These are phyloP conservation scores for Adelges cooleyi DNA, from an alignment of 1,140 invertebrate genomes.

Conservation along the genomic window DNA sequence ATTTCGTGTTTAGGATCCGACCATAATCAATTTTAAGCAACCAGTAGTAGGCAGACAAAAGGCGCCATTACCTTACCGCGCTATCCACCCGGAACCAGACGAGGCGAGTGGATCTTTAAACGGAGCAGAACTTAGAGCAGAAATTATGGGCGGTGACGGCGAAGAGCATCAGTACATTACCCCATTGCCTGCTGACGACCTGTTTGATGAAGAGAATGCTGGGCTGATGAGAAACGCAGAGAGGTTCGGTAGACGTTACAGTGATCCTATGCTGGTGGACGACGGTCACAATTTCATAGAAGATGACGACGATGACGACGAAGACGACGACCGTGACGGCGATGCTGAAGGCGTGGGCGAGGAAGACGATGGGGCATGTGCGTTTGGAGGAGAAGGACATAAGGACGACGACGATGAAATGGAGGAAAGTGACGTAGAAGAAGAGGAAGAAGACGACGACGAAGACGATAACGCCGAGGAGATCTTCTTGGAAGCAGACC, in stretches of 20 bases:
- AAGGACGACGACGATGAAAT: background rate
- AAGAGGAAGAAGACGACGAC: background rate
- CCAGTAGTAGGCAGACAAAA: background rate
- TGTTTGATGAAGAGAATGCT: background rate
- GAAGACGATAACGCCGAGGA: background rate
- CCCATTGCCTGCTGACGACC: background rate
- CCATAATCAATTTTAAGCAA: background rate
- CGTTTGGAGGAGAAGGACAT: background rate
- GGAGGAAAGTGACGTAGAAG: background rate
- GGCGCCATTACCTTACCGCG: background rate
- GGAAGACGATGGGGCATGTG: background rate
- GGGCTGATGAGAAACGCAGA: background rate
- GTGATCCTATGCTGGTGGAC: background rate
- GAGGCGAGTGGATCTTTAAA: background rate
- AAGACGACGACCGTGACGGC: background rate
- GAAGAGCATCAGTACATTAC: slow-evolving; percentile 15
- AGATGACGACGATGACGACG: background rate
- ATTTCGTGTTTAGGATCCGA: background rate
- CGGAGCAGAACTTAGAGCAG: background rate
- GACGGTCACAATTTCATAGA: background rate
- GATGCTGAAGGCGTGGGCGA: background rate
- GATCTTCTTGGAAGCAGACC: background rate
- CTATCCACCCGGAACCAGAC: background rate
- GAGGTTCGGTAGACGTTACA: background rate
- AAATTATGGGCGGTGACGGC: background rate